phyloP scores from a whole-genome alignment of 2,888 invertebrate genomes.

The Willowsia nigromaculata region DNA sequence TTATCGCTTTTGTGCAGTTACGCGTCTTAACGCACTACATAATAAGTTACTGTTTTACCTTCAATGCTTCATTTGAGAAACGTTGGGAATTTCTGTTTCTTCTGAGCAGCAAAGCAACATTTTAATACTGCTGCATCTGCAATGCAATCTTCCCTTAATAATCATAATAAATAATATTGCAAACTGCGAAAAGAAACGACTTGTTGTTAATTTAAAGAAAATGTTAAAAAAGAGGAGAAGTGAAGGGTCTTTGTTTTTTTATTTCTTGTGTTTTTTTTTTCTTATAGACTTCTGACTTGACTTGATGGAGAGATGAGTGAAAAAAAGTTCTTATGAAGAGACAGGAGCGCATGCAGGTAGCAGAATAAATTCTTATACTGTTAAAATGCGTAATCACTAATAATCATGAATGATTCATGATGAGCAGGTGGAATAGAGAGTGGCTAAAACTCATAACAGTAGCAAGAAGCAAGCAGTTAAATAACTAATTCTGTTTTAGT shows the following conservation, averaged over 20 bases:
- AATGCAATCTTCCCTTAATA: not conserved
- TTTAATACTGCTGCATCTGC: not conserved
- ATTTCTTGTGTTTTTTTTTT: not conserved
- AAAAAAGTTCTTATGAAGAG: not conserved
- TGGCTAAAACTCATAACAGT: not conserved
- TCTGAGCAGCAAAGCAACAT: not conserved
- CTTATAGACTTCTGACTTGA: not conserved
- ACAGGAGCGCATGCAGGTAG: not conserved
- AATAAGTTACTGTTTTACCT: too few relatives aligned
- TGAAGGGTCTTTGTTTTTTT: not conserved
- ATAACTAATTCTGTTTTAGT: not conserved
- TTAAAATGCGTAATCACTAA: constrained; percentile 12
- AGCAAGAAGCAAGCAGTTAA: not conserved
- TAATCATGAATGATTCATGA: constrained; percentile 17
- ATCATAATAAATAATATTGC: not conserved
- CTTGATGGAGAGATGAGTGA: not conserved
- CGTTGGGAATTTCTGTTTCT: not conserved
- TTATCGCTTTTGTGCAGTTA: not conserved
- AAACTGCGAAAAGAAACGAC: not conserved
- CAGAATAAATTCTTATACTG: not conserved
- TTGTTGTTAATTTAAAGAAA: constrained; percentile 1
- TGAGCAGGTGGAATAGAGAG: not conserved
- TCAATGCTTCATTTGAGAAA: not conserved
- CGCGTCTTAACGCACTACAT: not conserved
- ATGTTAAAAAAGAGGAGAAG: not conserved